These are phyloP conservation scores for Orientallactaga sibirica DNA, from an alignment of 2,797 vertebrate species.

Conservation along the genomic window DNA sequence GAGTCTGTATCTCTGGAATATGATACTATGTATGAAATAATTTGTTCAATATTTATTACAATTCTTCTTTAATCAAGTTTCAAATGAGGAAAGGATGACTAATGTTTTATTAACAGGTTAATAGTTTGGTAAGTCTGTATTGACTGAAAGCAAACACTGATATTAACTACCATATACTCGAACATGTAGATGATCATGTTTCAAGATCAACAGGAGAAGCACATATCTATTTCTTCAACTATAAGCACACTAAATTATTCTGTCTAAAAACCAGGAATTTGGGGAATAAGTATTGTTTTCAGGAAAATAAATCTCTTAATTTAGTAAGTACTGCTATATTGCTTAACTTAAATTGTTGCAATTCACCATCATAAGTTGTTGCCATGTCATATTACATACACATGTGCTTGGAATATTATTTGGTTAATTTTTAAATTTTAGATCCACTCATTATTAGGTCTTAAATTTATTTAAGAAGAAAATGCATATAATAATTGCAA, in stretches of 20 bases:
- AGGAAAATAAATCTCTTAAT: not conserved
- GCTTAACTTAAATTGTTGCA: not conserved
- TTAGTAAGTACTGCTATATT: not conserved
- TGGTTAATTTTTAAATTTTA: constrained; percentile 11
- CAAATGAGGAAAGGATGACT: not conserved
- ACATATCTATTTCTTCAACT: not conserved
- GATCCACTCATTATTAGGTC: not conserved
- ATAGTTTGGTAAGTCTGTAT: not conserved
- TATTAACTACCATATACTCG: not conserved
- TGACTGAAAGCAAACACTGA: not conserved
- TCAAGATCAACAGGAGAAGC: not conserved
- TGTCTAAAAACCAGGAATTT: not conserved
- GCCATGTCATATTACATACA: not conserved
- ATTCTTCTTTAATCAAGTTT: not conserved
- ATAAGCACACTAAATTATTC: not conserved
- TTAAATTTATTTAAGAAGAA: constrained; percentile 7
- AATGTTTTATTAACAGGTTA: not conserved
- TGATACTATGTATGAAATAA: not conserved
- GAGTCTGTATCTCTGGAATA: not conserved
- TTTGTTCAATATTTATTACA: not conserved
- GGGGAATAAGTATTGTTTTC: not conserved
- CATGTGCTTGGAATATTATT: not conserved
- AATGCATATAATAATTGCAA: not conserved
- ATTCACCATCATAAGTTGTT: not conserved
- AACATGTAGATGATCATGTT: not conserved